Percentiles rank a stretch among this genome's conserved stretches.
Conservation (phyloP, 64 coral and sea anemone genomes). For the Montipora foliosa region DNA sequence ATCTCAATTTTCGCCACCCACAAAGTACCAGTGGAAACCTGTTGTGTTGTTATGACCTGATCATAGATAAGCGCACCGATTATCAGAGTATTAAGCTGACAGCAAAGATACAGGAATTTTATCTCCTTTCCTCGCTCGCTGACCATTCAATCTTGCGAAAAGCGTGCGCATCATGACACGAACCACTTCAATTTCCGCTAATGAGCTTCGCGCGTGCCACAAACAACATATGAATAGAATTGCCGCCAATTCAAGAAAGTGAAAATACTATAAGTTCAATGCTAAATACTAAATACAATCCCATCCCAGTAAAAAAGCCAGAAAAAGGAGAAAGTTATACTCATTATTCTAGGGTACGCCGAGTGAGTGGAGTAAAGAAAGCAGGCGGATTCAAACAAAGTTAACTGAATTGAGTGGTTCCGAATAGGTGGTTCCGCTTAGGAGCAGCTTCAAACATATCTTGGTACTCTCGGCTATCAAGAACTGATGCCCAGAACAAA, state of each 20-base stretch:
- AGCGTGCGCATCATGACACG: constrained; percentile 7
- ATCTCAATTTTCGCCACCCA: constrained; percentile 29
- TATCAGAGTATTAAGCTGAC: not conserved
- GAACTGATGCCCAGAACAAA: no score
- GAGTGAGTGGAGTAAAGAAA: no score
- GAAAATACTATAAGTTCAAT: not conserved
- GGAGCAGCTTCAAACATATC: no score
- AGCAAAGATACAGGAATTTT: not conserved
- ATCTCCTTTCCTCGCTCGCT: not conserved
- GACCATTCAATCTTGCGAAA: constrained; percentile 1
- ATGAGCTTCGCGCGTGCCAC: constrained; percentile 37
- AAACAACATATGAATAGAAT: constrained; percentile 27
- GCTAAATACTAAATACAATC: not conserved
- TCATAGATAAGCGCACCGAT: not conserved
- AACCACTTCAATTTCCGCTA: constrained; percentile 10
- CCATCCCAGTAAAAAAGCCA: not conserved
- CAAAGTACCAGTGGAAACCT: not conserved
- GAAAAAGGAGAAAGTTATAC: not conserved
- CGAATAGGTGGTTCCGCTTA: no score
- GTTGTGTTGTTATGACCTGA: not conserved
- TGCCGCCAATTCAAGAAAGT: constrained; percentile 7
- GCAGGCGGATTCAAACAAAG: no score
- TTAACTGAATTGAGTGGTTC: no score
- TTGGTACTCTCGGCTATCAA: no score
- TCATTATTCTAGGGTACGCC: no score